These are phyloP conservation scores for Choloepus hoffmanni DNA, from an alignment of 2,113 vertebrate genomes.

Conservation along the genomic window DNA sequence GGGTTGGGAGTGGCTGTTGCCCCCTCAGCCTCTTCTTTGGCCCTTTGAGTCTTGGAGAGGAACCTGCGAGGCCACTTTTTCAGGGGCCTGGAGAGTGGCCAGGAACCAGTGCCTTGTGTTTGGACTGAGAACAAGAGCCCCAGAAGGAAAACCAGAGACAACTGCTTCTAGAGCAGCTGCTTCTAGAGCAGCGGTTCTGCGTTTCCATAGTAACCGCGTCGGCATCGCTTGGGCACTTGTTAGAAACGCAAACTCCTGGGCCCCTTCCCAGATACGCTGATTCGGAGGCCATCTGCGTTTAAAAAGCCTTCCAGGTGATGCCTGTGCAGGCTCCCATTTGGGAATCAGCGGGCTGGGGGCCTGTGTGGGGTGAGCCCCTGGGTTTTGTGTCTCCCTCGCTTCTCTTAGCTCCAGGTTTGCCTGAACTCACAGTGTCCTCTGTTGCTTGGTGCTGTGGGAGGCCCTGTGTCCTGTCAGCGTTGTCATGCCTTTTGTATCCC, in stretches of 20 bases:
- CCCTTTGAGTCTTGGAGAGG: not conserved
- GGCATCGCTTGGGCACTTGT: not conserved
- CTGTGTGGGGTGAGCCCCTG: fast-evolving
- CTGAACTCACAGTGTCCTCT: not conserved
- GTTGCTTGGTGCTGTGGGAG: too few relatives aligned
- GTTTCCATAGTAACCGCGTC: not conserved
- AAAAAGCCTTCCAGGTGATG: not conserved
- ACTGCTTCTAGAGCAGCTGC: not conserved
- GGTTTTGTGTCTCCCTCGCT: not conserved
- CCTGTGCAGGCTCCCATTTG: too few relatives aligned
- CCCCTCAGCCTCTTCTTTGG: not conserved
- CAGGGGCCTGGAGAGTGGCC: not conserved
- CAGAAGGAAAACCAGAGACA: not conserved
- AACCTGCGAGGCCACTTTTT: not conserved
- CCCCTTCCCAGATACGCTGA: not conserved
- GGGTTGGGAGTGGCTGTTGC: not conserved
- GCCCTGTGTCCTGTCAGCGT: fast-evolving
- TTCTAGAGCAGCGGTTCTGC: not conserved
- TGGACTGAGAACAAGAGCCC: not conserved
- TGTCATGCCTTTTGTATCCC: not conserved
- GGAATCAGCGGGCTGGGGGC: not conserved
- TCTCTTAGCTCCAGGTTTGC: not conserved
- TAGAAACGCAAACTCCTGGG: not conserved
- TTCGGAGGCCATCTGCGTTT: not conserved
- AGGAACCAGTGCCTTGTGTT: not conserved